Conservation (phyloP, 2,888 invertebrate genomes). For the Malacosoma neustria region DNA sequence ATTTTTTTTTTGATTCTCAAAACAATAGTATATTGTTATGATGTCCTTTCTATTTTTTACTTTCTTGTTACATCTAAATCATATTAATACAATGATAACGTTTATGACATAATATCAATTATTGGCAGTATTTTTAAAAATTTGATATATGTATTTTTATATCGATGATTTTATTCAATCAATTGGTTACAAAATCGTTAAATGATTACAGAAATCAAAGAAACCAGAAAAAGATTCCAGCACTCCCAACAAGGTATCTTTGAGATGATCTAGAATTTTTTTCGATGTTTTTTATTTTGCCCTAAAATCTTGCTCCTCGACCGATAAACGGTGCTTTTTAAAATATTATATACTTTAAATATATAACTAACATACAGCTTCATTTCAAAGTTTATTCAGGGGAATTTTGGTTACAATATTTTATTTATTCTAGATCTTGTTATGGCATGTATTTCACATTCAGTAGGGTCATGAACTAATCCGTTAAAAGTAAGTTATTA, state of each 20-base stretch:
- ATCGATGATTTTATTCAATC: no score
- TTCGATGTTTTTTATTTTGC: constrained; percentile 22
- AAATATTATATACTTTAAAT: constrained; percentile 16
- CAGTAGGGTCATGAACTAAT: constrained; percentile 40
- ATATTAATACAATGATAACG: no score
- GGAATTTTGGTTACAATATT: constrained; percentile 30
- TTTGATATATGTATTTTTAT: no score
- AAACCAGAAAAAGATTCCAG: constrained; percentile 82
- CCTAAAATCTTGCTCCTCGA: no score
- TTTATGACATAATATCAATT: no score
- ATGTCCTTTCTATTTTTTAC: no score
- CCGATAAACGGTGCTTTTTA: no score
- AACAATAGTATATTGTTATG: no score
- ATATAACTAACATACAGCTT: constrained; percentile 35
- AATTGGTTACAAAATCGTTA: constrained; percentile 33
- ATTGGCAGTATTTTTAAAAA: no score
- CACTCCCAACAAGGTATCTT: constrained; percentile 81
- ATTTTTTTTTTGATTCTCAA: no score
- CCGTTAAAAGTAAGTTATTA: constrained; percentile 10
- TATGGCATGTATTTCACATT: constrained; percentile 30
- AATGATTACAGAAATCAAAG: constrained; percentile 84
- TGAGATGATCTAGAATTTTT: constrained; percentile 31
- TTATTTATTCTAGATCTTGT: constrained; percentile 17
- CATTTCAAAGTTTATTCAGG: constrained; percentile 29
- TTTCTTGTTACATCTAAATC: no score